Conservation (phyloP, 2,888 invertebrate genomes). For the Apocheima hispidaria region DNA sequence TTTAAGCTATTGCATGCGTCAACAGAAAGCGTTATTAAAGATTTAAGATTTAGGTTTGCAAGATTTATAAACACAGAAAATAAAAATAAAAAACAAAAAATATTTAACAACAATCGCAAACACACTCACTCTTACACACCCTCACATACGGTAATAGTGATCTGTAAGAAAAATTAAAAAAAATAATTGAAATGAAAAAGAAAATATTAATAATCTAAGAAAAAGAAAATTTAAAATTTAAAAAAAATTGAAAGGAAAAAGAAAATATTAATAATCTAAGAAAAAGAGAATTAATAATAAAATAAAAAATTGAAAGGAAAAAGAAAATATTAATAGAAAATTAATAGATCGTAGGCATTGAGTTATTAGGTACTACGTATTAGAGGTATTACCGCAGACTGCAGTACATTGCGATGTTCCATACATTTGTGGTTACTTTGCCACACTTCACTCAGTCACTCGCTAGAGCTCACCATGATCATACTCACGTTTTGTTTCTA, state of each 20-base stretch:
- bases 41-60: no score
- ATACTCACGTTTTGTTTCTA: no score
- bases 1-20: neutral
- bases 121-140: slow-evolving; percentile 28
- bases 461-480: no score
- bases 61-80: slow-evolving; percentile 1
- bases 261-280: neutral
- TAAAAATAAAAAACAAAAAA: slow-evolving; percentile 9
- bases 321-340: neutral
- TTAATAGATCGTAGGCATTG: no score
- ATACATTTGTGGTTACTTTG: no score
- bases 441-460: no score
- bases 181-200: neutral
- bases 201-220: neutral
- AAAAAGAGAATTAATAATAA: neutral
- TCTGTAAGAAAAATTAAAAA: slow-evolving; percentile 22
- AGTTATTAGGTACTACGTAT: no score
- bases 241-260: neutral
- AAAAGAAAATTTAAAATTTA: neutral
- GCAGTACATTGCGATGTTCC: no score
- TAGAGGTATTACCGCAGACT: no score
- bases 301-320: neutral
- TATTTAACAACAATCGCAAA: neutral
- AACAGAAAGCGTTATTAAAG: no score
- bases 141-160: slow-evolving; percentile 22